phyloP scores from a whole-genome alignment of 2,888 invertebrate species.

The Thereva unica region DNA sequence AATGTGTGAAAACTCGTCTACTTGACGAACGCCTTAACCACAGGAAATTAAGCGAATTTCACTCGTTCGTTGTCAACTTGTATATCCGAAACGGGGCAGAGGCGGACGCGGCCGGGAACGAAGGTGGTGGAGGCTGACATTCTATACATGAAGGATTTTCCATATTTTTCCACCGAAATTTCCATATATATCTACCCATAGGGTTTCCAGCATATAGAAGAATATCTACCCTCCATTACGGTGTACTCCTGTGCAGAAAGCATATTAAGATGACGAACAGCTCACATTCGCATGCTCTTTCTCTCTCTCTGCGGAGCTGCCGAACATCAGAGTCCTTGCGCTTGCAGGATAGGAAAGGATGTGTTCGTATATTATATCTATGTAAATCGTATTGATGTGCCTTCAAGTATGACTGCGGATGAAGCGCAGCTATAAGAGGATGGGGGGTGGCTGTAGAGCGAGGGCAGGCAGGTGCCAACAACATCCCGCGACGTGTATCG shows the following conservation, averaged over 20 bases:
- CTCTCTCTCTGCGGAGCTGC: conserved; percentile 11
- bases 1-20: conserved; percentile 22
- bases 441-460: background rate
- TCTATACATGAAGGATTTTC: conserved; percentile 39
- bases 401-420: conserved; percentile 31
- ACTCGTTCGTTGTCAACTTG: conserved; percentile 30
- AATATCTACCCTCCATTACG: conserved; percentile 22
- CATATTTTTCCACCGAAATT: conserved; percentile 33
- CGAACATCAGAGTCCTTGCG: background rate
- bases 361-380: conserved; percentile 9
- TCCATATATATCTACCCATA: conserved; percentile 25
- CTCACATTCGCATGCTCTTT: conserved; percentile 6
- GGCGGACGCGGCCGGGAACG: background rate
- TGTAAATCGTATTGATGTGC: conserved; percentile 36
- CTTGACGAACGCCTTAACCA: conserved; percentile 36
- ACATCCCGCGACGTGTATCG: conserved; percentile 30
- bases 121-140: conserved; percentile 27
- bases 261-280: conserved; percentile 35
- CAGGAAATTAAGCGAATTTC: conserved; percentile 42
- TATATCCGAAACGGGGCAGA: conserved; percentile 22
- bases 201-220: background rate
- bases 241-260: conserved; percentile 10
- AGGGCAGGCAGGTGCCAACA: background rate
- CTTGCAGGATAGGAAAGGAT: no score
- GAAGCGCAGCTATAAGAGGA: conserved; percentile 9